Percentiles rank a stretch among this genome's conserved stretches.
Evolutionary conservation across 1,140 invertebrate genomes (phyloP).

Genomic region (Harpegnathos saltator): DNA sequence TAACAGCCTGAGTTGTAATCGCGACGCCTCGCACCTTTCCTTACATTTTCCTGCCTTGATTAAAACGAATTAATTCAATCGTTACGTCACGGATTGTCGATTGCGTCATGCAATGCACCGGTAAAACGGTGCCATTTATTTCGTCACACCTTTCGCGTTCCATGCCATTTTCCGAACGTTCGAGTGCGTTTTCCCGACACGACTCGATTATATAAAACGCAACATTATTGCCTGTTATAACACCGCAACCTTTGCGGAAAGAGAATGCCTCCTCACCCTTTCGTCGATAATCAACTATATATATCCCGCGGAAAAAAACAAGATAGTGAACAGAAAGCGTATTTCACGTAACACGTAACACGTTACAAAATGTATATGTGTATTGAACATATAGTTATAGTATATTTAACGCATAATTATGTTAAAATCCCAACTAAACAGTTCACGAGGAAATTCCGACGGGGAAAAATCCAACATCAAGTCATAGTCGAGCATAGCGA

Average conservation of each 20-base stretch:
- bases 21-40: background rate
- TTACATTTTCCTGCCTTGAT: background rate
- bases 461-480: background rate
- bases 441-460: background rate
- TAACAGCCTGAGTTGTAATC: conserved; percentile 5
- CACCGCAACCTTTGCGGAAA: conserved; percentile 35
- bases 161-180: conserved; percentile 2
- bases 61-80: conserved; percentile 29
- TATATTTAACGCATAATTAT: no score
- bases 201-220: conserved; percentile 28
- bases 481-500: no score
- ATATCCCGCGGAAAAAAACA: conserved; percentile 18
- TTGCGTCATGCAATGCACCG: background rate
- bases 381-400: background rate
- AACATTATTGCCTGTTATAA: background rate
- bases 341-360: conserved; percentile 16
- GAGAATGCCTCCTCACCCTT: conserved; percentile 32
- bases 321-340: background rate
- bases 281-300: conserved; percentile 42
- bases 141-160: no score
- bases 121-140: background rate
- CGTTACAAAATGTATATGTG: conserved; percentile 1
- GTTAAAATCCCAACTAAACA: background rate
- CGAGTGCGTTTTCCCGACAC: background rate
- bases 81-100: conserved; percentile 1